phyloP scores from a whole-genome alignment of 2,888 invertebrate genomes.

The Pyrrhosoma nymphula region DNA sequence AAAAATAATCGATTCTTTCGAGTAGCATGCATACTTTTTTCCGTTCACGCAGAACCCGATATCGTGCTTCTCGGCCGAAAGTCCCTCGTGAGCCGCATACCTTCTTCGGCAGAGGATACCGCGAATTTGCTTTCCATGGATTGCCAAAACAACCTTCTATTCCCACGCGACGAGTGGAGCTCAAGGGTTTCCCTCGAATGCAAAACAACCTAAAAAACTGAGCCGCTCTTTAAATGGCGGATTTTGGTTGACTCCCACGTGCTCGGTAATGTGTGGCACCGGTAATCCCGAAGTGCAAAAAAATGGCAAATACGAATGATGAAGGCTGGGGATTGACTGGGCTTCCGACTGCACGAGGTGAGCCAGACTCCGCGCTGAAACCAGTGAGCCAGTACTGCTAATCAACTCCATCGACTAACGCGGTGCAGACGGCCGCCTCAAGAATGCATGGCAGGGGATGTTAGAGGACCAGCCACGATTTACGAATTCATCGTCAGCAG shows the following conservation, averaged over 20 bases:
- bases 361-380: not conserved
- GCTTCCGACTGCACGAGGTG: not conserved
- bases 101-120: not conserved
- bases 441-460: no score
- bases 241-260: not conserved
- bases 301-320: not conserved
- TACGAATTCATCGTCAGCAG: no score
- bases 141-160: not conserved
- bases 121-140: not conserved
- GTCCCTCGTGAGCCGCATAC: not conserved
- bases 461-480: no score
- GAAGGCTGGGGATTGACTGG: not conserved
- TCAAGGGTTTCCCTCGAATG: not conserved
- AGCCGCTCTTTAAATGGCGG: not conserved
- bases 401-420: not conserved
- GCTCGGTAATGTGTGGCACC: not conserved
- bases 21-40: not conserved
- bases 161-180: not conserved
- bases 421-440: no score
- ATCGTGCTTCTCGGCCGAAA: not conserved
- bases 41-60: not conserved
- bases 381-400: not conserved
- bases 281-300: not conserved
- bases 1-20: not conserved
- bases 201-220: not conserved